These are phyloP conservation scores for Hiodon tergisus DNA, from an alignment of 2,113 vertebrate genomes.

Conservation along the genomic window DNA sequence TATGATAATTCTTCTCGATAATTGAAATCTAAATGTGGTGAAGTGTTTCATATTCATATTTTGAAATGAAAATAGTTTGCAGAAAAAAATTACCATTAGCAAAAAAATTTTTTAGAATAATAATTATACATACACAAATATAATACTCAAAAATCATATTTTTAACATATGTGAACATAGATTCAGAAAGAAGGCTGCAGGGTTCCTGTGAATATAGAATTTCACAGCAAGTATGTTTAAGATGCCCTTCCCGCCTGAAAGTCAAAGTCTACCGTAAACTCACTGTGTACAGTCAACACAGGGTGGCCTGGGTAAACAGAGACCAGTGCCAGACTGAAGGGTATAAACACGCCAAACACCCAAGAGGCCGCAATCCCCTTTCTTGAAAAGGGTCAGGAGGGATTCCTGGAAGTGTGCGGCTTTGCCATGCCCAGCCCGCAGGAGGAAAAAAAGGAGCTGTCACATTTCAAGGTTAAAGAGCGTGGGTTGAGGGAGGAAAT, in stretches of 20 bases:
- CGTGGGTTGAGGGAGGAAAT: not conserved
- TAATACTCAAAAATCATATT: too few species aligned
- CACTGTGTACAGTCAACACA: conserved; percentile 24
- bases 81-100: not conserved
- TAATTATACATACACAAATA: not conserved
- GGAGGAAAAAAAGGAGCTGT: not conserved
- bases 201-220: not conserved
- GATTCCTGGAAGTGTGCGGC: not conserved
- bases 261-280: conserved; percentile 8
- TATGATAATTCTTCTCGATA: too few species aligned
- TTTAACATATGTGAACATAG: not conserved
- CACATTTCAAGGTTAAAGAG: conserved; percentile 5
- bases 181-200: not conserved
- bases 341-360: conserved; percentile 2
- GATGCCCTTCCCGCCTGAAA: not conserved
- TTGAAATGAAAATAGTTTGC: too few species aligned
- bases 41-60: too few species aligned
- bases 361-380: not conserved
- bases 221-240: not conserved
- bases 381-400: not conserved
- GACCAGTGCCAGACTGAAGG: not conserved
- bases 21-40: too few species aligned
- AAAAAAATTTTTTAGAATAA: not conserved
- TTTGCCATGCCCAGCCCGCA: not conserved
- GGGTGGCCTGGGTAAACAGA: conserved; percentile 10